Evolutionary conservation across 2,797 vertebrate genomes (phyloP).

Genomic region (Melanotaenia boesemani): DNA sequence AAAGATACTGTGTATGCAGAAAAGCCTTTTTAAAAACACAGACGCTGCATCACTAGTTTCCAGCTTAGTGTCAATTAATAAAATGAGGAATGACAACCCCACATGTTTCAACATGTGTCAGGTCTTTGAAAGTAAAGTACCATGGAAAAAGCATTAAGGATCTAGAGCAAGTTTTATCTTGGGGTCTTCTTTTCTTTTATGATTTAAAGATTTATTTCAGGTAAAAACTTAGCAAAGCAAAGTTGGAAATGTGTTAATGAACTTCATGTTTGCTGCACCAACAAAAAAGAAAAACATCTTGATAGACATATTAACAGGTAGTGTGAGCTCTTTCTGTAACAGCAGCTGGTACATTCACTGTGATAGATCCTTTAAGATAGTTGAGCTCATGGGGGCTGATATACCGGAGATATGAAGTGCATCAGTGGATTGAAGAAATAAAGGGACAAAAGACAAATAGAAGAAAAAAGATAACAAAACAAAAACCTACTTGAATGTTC

Average conservation of each 20-base stretch:
- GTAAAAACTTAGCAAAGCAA: slow-evolving; percentile 16
- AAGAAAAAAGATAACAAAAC: slow-evolving; percentile 18
- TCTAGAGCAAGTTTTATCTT: neutral
- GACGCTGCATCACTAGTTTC: slow-evolving; percentile 49
- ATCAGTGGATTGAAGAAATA: slow-evolving; percentile 48
- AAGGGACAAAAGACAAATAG: slow-evolving; percentile 37
- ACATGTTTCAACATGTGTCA: slow-evolving; percentile 34
- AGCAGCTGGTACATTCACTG: slow-evolving; percentile 66
- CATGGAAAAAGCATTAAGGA: neutral
- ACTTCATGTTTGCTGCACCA: slow-evolving; percentile 37
- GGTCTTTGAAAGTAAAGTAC: slow-evolving; percentile 14
- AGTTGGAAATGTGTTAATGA: slow-evolving; percentile 42
- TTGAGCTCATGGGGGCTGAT: slow-evolving; percentile 55
- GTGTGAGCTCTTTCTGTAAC: slow-evolving; percentile 55
- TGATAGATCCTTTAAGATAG: slow-evolving; percentile 68
- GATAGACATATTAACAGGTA: slow-evolving; percentile 58
- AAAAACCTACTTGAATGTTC: slow-evolving; percentile 14
- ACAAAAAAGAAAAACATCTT: slow-evolving; percentile 51
- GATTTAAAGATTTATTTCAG: slow-evolving; percentile 1
- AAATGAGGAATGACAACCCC: neutral
- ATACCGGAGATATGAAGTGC: slow-evolving; percentile 58
- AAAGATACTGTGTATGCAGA: slow-evolving; percentile 65
- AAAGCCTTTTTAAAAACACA: slow-evolving; percentile 50
- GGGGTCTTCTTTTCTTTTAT: neutral
- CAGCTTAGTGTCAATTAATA: slow-evolving; percentile 21